Conservation (phyloP, 2,113 vertebrate species). For the Pitta sordida region DNA sequence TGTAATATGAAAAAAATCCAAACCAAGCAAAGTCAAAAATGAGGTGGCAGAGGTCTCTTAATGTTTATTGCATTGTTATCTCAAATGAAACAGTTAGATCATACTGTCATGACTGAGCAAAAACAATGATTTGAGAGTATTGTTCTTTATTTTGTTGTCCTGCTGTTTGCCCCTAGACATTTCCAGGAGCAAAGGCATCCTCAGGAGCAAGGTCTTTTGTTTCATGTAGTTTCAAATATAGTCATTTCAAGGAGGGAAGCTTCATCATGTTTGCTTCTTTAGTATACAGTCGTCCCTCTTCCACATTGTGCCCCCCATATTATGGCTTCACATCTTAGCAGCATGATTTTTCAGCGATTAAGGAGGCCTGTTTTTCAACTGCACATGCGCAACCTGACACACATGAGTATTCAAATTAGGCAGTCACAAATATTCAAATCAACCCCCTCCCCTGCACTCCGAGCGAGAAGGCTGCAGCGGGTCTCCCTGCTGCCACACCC, state of each 20-base stretch:
- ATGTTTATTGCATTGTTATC: slow-evolving; percentile 42
- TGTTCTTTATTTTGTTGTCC: not conserved
- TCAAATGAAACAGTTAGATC: not conserved
- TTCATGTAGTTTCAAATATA: not conserved
- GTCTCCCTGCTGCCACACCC: too few relatives aligned
- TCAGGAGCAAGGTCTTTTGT: not conserved
- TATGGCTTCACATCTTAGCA: too few relatives aligned
- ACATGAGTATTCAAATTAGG: too few relatives aligned
- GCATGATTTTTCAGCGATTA: too few relatives aligned
- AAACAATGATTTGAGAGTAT: not conserved
- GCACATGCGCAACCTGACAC: too few relatives aligned
- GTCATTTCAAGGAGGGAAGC: not conserved
- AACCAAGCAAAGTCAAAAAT: too few relatives aligned
- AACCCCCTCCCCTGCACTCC: too few relatives aligned
- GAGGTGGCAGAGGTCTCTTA: not conserved
- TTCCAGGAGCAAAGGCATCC: not conserved
- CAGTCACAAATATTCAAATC: too few relatives aligned
- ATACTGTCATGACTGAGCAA: not conserved
- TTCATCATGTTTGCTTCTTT: not conserved
- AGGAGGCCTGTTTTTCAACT: too few relatives aligned
- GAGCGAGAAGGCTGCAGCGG: too few relatives aligned
- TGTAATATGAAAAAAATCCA: not conserved
- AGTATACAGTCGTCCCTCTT: too few relatives aligned
- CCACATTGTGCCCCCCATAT: too few relatives aligned
- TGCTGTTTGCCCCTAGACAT: not conserved